phyloP scores from a whole-genome alignment of 2,113 vertebrate genomes.

The Ciconia stormi region DNA sequence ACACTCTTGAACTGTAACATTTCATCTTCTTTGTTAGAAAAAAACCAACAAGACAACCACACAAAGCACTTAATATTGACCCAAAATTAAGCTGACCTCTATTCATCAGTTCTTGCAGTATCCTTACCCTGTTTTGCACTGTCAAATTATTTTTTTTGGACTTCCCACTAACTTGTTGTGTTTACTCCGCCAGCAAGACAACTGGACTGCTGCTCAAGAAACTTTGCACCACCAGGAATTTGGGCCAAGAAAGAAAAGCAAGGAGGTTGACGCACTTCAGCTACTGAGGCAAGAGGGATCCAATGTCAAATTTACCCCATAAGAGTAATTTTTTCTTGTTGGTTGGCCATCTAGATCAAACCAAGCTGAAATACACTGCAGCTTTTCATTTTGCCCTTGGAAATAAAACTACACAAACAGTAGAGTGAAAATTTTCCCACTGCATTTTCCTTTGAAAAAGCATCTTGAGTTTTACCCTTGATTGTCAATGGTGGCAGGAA shows the following conservation, averaged over 20 bases:
- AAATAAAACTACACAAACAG: neutral
- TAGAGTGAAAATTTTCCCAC: neutral
- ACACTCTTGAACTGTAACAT: neutral
- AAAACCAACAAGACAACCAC: neutral
- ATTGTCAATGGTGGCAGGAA: neutral
- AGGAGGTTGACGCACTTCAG: neutral
- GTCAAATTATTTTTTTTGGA: neutral
- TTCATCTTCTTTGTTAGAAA: neutral
- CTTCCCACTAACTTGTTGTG: neutral
- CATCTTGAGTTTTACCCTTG: neutral
- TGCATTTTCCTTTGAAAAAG: neutral
- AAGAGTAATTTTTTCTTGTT: neutral
- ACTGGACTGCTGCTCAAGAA: neutral
- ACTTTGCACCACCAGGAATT: neutral
- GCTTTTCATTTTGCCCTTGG: neutral
- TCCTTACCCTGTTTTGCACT: neutral
- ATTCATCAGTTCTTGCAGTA: neutral
- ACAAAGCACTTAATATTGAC: neutral
- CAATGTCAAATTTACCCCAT: neutral
- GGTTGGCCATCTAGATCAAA: neutral
- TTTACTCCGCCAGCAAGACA: neutral
- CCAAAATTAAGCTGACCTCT: neutral
- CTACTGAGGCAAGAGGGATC: neutral
- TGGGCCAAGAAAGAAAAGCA: neutral
- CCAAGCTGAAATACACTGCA: neutral